Base-by-base conservation (phyloP, 64 coral and sea anemone genomes). In the Pocillopora verrucosa region DNA sequence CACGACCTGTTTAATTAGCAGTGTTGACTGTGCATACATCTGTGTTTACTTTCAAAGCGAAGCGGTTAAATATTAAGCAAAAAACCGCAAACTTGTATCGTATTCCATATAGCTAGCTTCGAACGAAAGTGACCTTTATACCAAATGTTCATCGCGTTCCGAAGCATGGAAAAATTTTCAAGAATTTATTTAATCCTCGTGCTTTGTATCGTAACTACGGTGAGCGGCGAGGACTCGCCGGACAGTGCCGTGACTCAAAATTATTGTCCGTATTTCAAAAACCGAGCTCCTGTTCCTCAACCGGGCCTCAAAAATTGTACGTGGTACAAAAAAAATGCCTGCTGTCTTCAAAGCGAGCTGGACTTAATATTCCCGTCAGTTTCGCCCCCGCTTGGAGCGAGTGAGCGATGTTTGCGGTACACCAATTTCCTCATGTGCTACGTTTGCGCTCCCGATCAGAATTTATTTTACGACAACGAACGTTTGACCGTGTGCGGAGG, bases 241-340 rank as follows among this genome's bases (percentile, higher is more conserved):
- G 57, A 85, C 2, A 85, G 36, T n/a, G 72, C n/a, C 3, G n/a
- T n/a, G 22, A 76, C 38, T 10, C 79, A 75, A 56, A 93, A 96
- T 74, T 98, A 93, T 65, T 98, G 96, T n/a, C 96, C 96, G 4
- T 99, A 99, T 76, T 95, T 99, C 63, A 90, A 99, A 64, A 99
- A 99, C 41, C 93, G 97, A 36, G 91, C 97, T 13, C 97, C 97
- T 1, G 60, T 56, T n/a, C 93, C 97, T 63, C 97, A 95, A 77
- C 97, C 91, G 51, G 16, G 90, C 25, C 80, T 99, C 16, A 78
- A 93, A 59, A 99, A 99, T 67, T 99, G 97, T 77, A 95, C 97
- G 0, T 99, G 97, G 97, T 99, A 99, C 45, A 92, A 67, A 56
- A 70, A 88, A 9, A 99, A 91, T 15, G 72, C 97, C 5, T 99